These are phyloP conservation scores for Megaceryle alcyon DNA, from an alignment of 2,797 vertebrate genomes.

Conservation along the genomic window DNA sequence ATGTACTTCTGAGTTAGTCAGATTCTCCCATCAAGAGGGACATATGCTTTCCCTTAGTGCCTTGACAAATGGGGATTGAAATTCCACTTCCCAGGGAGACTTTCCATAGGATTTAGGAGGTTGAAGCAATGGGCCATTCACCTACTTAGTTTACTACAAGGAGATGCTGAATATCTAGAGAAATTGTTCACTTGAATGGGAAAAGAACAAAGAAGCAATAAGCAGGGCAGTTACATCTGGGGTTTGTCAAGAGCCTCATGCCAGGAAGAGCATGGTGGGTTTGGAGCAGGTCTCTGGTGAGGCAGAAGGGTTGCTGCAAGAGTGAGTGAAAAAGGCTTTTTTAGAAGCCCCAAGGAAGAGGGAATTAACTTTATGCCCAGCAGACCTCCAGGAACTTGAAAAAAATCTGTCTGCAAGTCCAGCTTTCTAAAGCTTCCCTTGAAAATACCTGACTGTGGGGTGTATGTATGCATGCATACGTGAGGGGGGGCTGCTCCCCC, in stretches of 20 bases:
- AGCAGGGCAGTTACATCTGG: neutral
- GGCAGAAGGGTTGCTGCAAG: neutral
- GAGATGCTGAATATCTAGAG: neutral
- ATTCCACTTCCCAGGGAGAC: neutral
- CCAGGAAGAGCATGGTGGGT: neutral
- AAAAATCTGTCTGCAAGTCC: constrained; percentile 60
- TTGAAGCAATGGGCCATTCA: neutral
- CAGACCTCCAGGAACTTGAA: constrained; percentile 52
- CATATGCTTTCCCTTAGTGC: neutral
- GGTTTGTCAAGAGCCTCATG: neutral
- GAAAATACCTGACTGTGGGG: neutral
- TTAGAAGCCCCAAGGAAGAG: neutral
- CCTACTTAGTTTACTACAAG: neutral
- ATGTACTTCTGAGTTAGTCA: neutral
- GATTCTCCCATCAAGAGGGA: neutral
- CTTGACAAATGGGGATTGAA: neutral
- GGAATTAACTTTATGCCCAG: neutral
- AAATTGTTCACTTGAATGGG: neutral
- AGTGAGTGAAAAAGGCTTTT: neutral
- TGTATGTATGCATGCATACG: neutral
- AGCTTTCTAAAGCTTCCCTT: constrained; percentile 26
- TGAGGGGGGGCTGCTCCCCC: constrained; percentile 30
- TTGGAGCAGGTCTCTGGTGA: neutral
- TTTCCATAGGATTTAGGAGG: neutral
- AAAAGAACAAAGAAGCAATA: neutral